Conservation (phyloP, 2,888 invertebrate species). For the Heterodera filipjevi region DNA sequence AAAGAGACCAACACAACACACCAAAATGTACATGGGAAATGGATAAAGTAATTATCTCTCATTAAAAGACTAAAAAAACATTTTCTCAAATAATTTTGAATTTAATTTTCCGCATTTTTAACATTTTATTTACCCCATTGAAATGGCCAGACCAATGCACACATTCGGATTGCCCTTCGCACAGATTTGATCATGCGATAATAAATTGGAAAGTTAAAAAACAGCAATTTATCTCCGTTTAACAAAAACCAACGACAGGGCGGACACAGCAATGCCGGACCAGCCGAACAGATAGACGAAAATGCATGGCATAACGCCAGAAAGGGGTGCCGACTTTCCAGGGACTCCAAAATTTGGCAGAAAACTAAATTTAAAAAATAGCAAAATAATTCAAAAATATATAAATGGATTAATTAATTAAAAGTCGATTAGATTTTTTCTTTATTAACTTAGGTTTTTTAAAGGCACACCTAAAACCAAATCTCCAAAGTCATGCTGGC, state of each 20-base stretch:
- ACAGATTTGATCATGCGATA: constrained; percentile 26
- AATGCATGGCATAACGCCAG: constrained; percentile 13
- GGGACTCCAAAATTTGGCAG: constrained; percentile 18
- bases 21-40: background rate
- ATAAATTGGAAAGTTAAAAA: constrained; percentile 23
- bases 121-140: background rate
- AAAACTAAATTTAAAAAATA: constrained; percentile 10
- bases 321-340: constrained; percentile 8
- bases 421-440: background rate
- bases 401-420: background rate
- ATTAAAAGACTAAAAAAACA: no score
- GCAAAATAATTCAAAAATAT: background rate
- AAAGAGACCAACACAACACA: background rate
- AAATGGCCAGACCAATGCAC: constrained; percentile 6
- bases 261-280: constrained; percentile 22
- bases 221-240: constrained; percentile 24
- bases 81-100: no score
- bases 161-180: constrained; percentile 15
- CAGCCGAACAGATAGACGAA: constrained; percentile 15
- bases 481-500: constrained; percentile 62
- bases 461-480: constrained; percentile 45
- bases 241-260: constrained; percentile 23
- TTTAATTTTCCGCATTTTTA: background rate
- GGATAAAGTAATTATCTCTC: no score
- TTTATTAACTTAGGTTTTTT: no score